Base-by-base conservation (phyloP, 2,113 vertebrate species). In the Cinclus mexicanus region DNA sequence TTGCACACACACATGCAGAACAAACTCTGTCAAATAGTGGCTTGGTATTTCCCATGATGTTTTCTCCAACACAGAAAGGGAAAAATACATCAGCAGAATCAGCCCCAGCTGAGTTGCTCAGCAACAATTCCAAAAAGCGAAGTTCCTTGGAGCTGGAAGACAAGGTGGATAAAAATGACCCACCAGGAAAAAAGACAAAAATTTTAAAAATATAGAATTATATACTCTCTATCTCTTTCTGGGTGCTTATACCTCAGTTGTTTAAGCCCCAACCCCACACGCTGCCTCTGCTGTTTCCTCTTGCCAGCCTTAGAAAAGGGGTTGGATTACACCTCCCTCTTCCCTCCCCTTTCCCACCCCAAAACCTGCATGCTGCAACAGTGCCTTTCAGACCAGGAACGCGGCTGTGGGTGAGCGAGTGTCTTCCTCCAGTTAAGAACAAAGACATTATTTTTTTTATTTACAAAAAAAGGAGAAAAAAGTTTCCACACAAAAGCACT, bases 401-500 rank as follows among this genome's bases (percentile, higher is more conserved):
- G 82, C 90, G 93, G 96, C 91, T 86, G 82, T 31, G 90, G 96
- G 93, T 83, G 93, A 96, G 91, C 86, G 5, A 97, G 70, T 22
- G 57, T 96, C 96, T 97, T 97, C 94, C 97, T 97, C 96, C 95
- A 89, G 90, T 95, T 96, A 98, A 98, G 97, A 98, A 98, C 95
- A 97, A 97, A 98, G 97, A 98, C 97, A 97, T 97, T 67, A 82
- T 97, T 97, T 63, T 76, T 90, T 97, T 98, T 98, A 97, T 97
- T 98, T 97, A 96, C 94, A 90, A 96, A 97, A 76, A 83, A 94
- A 94, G 49, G 65, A 90, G 70, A 97, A 90, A 97, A 97, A 97
- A 97, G 80, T 97, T 98, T 98, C 93, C 98, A 98, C 98, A 98
- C 97, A 97, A 98, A 98, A 98, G 97, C 98, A 98, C 98, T 98